These are phyloP conservation scores for Epinotia brunnichana DNA, from an alignment of 2,888 invertebrate species.

Conservation along the genomic window DNA sequence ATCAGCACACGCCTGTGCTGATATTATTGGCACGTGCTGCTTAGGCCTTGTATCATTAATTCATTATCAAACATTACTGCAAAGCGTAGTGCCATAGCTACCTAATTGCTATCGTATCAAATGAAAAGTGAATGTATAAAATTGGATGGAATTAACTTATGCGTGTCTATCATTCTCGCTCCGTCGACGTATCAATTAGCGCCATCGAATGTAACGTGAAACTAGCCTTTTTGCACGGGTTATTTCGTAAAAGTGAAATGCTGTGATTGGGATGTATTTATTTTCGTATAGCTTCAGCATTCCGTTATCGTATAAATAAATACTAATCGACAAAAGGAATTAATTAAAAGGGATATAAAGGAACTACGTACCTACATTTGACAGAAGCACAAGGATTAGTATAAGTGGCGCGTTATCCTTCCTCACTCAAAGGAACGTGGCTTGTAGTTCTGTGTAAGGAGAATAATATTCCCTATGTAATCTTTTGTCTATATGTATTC, in stretches of 20 bases:
- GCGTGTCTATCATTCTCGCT: conserved; percentile 61
- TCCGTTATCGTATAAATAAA: conserved; percentile 20
- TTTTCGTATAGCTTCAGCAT: conserved; percentile 24
- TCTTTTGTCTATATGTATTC: conserved; percentile 23
- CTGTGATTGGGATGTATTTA: conserved; percentile 19
- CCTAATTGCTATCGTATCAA: conserved; percentile 15
- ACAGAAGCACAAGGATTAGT: conserved; percentile 19
- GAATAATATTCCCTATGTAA: conserved; percentile 16
- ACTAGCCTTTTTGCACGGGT: conserved; percentile 32
- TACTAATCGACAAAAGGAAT: not conserved
- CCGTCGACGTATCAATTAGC: conserved; percentile 57
- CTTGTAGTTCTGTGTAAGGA: not conserved
- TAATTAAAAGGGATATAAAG: conserved; percentile 19
- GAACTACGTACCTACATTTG: conserved; percentile 18
- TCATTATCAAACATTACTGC: conserved; percentile 26
- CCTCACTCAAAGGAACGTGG: conserved; percentile 21
- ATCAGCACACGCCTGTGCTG: conserved; percentile 32
- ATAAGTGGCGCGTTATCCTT: conserved; percentile 28
- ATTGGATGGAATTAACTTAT: conserved; percentile 54
- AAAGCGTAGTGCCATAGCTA: conserved; percentile 21
- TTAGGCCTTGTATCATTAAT: conserved; percentile 26
- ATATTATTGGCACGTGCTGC: conserved; percentile 32
- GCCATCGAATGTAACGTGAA: conserved; percentile 52
- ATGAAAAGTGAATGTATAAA: conserved; percentile 46
- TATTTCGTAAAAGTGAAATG: conserved; percentile 44